These are phyloP conservation scores for Stomatorhinus ivindoensis DNA, from an alignment of 2,113 vertebrate species.

Conservation along the genomic window DNA sequence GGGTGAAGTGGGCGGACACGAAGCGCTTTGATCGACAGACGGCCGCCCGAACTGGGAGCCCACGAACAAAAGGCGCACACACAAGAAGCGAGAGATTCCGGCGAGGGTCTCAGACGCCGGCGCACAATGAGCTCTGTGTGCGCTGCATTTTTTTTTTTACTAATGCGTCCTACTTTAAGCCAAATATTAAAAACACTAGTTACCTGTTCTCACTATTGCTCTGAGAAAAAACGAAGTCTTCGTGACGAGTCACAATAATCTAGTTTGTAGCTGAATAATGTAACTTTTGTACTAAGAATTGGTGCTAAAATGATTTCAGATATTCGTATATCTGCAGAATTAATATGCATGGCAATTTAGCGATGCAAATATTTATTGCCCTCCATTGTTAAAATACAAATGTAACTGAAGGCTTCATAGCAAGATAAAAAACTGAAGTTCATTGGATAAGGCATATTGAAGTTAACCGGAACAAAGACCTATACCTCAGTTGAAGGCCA, in stretches of 20 bases:
- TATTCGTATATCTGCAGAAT: not conserved
- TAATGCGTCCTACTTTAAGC: slow-evolving; percentile 10
- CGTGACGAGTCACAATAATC: not conserved
- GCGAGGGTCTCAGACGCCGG: slow-evolving; percentile 6
- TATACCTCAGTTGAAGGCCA: not conserved
- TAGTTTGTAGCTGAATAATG: not conserved
- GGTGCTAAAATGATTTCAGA: not conserved
- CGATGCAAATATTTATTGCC: not conserved
- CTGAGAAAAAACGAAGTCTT: not conserved
- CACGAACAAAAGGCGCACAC: slow-evolving; percentile 27
- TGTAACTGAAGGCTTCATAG: not conserved
- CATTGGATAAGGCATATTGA: not conserved
- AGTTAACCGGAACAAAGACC: not conserved
- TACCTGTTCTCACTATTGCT: not conserved
- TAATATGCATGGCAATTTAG: not conserved
- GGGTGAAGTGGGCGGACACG: slow-evolving; percentile 29
- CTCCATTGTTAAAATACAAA: not conserved
- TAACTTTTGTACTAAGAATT: not conserved
- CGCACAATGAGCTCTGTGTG: slow-evolving; percentile 17
- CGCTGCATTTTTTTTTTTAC: slow-evolving; percentile 13
- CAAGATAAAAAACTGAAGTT: not conserved
- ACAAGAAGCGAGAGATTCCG: slow-evolving; percentile 16
- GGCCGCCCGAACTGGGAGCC: slow-evolving; percentile 2
- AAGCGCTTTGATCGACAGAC: slow-evolving; percentile 26
- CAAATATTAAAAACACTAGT: slow-evolving; percentile 6